Base-by-base conservation (phyloP, 1,140 invertebrate genomes). In the Drosophila aff. region DNA sequence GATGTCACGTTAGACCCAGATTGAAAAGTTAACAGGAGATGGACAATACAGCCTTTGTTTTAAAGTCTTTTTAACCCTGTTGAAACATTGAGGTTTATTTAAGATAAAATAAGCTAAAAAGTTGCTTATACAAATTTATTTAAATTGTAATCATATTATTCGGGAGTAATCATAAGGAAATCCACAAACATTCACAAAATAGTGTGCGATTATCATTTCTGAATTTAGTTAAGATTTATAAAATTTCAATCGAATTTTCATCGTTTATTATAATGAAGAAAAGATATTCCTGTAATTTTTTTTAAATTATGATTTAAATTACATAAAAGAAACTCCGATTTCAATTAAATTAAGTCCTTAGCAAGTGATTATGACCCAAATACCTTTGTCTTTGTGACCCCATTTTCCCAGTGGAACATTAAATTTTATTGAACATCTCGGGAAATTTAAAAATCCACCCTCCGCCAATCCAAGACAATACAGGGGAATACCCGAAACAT, bases 401-500 rank as follows among this genome's bases (percentile, higher is more conserved):
- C 21, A n/a, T 65, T 36, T 33, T 23, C 40, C 57, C 33, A 8
- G 13, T 23, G 40, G 7, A 31, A 41, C 53, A 55, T 62, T 23
- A 62, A 38, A 62, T 52, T 64, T 59, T n/a, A 64, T 64, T 59
- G 52, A 58, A 64, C 50, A 31, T 38, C n/a, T 55, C 61, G 52
- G 47, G 36, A 41, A 64, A 64, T 59, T 64, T 41, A 65, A 50
- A 23, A 40, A 50, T 36, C 18, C 40, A 21, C 40, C 64, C 47
- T 36, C 36, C 36, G 4, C 11, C 16, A 49, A 4, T n/a, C 59
- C 10, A 28, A 31, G 49, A 28, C 38, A 26, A 52, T 18, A 6
- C 28, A 33, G 31, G 31, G 50, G 31, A 33, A 73, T 50, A 73
- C 55, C 50, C 53, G 23, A 23, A 71, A 80, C 81, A 82, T 50